These are phyloP conservation scores for Oceanodroma tethys DNA, from an alignment of 2,113 vertebrate genomes.

Conservation along the genomic window DNA sequence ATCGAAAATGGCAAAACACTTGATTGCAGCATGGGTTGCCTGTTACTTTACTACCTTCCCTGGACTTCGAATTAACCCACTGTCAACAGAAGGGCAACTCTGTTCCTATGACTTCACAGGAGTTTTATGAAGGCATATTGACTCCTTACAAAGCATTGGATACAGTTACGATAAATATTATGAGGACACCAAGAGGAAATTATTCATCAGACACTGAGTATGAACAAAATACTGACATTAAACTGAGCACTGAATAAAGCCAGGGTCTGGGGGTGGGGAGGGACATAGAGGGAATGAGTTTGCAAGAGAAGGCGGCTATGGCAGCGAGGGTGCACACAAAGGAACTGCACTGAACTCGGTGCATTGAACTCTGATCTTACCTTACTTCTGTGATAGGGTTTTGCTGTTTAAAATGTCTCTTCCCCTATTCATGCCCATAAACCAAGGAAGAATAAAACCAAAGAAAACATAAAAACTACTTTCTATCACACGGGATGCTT, in stretches of 20 bases:
- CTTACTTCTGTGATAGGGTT: not conserved
- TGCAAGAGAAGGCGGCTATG: not conserved
- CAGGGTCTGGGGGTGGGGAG: accelerated
- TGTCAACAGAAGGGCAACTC: not conserved
- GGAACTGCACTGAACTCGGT: not conserved
- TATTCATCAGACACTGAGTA: not conserved
- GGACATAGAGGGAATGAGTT: accelerated
- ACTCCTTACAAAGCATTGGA: not conserved
- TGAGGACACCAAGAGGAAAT: not conserved
- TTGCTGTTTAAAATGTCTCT: not conserved
- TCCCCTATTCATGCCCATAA: not conserved
- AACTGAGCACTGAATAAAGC: not conserved
- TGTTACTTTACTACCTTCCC: not conserved
- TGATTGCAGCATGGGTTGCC: not conserved
- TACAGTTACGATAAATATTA: not conserved
- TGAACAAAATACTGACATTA: not conserved
- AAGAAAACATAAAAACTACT: not conserved
- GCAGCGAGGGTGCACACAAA: not conserved
- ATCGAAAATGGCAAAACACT: not conserved
- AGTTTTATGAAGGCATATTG: not conserved
- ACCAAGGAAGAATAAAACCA: not conserved
- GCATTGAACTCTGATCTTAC: not conserved
- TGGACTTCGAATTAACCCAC: not conserved
- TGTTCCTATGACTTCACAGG: not conserved
- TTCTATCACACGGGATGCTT: not conserved